phyloP scores from a whole-genome alignment of 2,888 invertebrate species.

The Drosophila stalkeri region DNA sequence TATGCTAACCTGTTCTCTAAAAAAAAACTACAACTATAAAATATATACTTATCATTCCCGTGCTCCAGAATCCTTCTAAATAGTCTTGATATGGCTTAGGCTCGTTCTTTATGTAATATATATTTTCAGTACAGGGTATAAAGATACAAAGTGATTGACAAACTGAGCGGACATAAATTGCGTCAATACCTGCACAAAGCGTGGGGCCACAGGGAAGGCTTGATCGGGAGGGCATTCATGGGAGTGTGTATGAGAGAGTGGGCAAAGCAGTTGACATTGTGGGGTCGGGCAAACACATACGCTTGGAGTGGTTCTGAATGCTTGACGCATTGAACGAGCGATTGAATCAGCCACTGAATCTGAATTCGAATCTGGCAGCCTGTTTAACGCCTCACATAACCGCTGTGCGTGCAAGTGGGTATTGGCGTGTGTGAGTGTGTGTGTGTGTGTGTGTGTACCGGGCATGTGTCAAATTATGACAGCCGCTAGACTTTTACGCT shows the following conservation, averaged over 20 bases:
- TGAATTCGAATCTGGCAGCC: slow-evolving; percentile 37
- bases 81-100: not conserved
- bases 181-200: slow-evolving; percentile 48
- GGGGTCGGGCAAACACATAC: slow-evolving; percentile 10
- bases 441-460: slow-evolving; percentile 19
- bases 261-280: slow-evolving; percentile 50
- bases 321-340: slow-evolving; percentile 59
- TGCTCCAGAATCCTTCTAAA: not conserved
- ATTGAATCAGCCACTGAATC: slow-evolving; percentile 65
- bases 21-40: not conserved
- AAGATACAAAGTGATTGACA: slow-evolving; percentile 29
- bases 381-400: slow-evolving; percentile 51
- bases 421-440: not conserved
- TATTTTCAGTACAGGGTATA: slow-evolving; percentile 1
- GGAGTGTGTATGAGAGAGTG: not conserved
- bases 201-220: not conserved
- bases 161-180: slow-evolving; percentile 55
- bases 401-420: slow-evolving; percentile 14
- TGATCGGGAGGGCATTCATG: not conserved
- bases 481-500: slow-evolving; percentile 54
- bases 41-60: not conserved
- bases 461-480: slow-evolving; percentile 71
- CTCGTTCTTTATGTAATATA: not conserved
- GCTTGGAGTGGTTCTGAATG: slow-evolving; percentile 51
- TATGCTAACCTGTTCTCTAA: not conserved